Evolutionary conservation across 2,797 vertebrate species (phyloP).

Genomic region (Bradypodion pumilum): DNA sequence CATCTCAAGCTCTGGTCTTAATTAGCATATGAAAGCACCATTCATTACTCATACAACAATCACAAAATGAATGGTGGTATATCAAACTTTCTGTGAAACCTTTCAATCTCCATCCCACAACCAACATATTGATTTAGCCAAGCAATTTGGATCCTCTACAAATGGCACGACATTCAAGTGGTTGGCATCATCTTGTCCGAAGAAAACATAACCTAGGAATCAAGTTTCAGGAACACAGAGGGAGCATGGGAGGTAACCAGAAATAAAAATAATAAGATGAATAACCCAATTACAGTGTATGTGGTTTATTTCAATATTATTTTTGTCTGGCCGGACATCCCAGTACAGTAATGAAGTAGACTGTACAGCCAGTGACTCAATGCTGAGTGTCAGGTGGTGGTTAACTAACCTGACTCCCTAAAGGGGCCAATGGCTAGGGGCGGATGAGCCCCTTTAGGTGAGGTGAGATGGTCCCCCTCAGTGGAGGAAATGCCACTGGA

Average conservation of each 20-base stretch:
- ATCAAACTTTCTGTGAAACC: neutral
- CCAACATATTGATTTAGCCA: neutral
- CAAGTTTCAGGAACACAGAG: neutral
- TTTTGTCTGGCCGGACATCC: no score
- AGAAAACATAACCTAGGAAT: neutral
- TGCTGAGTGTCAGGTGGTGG: no score
- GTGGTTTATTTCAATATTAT: neutral
- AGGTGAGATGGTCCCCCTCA: no score
- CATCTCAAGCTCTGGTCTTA: no score
- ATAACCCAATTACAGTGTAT: neutral
- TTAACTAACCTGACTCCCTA: no score
- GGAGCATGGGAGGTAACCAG: neutral
- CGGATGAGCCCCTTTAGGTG: no score
- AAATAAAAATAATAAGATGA: slow-evolving; percentile 1
- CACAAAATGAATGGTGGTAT: no score
- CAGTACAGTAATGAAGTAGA: no score
- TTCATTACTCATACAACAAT: neutral
- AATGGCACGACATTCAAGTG: neutral
- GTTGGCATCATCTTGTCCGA: accelerated
- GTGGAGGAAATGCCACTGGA: no score
- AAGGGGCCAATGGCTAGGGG: no score
- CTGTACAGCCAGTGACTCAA: no score
- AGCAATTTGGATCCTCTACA: neutral
- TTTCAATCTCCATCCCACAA: neutral
- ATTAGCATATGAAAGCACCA: no score